Conservation (phyloP, 2,797 vertebrate species). For the Sphenodon punctatus region DNA sequence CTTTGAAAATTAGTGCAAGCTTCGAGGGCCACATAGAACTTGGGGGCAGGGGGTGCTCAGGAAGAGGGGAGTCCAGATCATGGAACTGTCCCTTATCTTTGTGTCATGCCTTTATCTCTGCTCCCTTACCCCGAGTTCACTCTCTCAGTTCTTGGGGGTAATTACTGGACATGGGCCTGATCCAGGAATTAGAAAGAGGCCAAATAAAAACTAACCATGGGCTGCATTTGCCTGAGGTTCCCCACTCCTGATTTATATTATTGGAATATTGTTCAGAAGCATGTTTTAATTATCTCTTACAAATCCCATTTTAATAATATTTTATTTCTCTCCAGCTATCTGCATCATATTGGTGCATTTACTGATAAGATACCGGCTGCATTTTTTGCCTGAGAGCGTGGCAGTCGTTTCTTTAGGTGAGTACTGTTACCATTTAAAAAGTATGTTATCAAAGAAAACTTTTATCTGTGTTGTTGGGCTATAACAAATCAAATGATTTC, state of each 20-base stretch:
- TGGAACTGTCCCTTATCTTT: too few relatives aligned
- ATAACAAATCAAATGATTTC: not conserved
- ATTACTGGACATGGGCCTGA: too few relatives aligned
- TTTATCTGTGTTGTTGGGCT: not conserved
- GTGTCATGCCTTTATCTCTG: not conserved
- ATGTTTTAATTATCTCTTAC: not conserved
- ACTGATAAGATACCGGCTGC: conserved; percentile 94
- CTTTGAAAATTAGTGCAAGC: too few relatives aligned
- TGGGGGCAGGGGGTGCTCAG: too few relatives aligned
- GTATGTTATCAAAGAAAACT: not conserved
- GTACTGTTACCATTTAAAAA: conserved; percentile 35
- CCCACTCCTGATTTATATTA: too few relatives aligned
- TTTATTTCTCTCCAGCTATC: conserved; percentile 81
- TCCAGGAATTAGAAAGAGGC: too few relatives aligned
- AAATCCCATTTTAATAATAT: not conserved
- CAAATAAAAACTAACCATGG: too few relatives aligned
- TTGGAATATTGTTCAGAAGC: not conserved
- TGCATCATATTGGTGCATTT: conserved; percentile 99
- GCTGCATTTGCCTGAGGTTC: too few relatives aligned
- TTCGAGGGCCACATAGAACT: too few relatives aligned
- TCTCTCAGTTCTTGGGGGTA: too few relatives aligned
- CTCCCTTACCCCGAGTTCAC: too few relatives aligned
- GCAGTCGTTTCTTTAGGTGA: conserved; percentile 97
- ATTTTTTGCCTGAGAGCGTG: conserved; percentile 97
- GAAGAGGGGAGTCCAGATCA: too few relatives aligned